Percentiles rank a stretch among this genome's conserved stretches.
Evolutionary conservation across 2,113 vertebrate genomes (phyloP).

Genomic region (Choloepus hoffmanni): DNA sequence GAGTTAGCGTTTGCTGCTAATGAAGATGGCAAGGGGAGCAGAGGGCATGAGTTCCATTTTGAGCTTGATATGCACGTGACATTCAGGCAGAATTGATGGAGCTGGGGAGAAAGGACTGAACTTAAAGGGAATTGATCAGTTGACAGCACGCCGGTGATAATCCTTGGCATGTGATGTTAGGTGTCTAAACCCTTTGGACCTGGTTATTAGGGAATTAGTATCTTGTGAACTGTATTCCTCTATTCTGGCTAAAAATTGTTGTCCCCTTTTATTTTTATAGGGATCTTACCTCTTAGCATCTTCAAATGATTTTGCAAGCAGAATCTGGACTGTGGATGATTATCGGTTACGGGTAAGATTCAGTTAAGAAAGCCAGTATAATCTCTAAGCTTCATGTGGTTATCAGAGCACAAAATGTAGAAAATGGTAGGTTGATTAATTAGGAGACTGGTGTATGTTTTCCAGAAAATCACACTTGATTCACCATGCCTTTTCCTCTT

Average conservation of each 20-base stretch:
- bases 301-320: constrained; percentile 98
- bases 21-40: fast-evolving
- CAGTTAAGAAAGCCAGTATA: not conserved
- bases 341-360: constrained; percentile 94
- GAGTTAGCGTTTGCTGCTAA: not conserved
- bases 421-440: not conserved
- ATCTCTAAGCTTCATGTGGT: not conserved
- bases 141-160: not conserved
- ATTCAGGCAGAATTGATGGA: not conserved
- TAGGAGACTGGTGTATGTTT: not conserved
- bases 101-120: not conserved
- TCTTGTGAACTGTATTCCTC: not conserved
- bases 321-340: constrained; percentile 99
- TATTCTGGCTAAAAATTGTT: constrained; percentile 30
- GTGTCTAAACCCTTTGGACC: not conserved
- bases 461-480: not conserved
- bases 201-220: not conserved
- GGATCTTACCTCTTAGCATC: constrained; percentile 96
- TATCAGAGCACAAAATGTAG: not conserved
- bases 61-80: not conserved
- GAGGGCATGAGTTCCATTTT: not conserved
- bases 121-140: fast-evolving
- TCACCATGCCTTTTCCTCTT: not conserved
- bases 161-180: not conserved
- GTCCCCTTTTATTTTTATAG: constrained; percentile 83